phyloP scores from a whole-genome alignment of 2,113 vertebrate genomes.

The Protomyctophum bolini region DNA sequence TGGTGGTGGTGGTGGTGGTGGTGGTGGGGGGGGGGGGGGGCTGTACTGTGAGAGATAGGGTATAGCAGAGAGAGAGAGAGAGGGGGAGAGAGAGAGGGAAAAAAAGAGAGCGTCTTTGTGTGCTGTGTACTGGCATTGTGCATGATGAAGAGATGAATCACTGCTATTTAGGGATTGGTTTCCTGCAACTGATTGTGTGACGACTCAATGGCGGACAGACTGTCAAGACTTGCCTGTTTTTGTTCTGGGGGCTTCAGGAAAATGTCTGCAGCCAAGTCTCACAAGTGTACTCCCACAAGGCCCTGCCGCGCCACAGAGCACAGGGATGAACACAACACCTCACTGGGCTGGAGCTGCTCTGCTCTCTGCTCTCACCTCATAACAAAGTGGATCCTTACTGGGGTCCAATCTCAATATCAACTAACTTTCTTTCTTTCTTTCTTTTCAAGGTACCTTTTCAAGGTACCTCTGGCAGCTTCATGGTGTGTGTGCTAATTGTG shows the following conservation, averaged over 20 bases:
- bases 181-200: conserved; percentile 81
- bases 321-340: conserved; percentile 69
- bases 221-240: conserved; percentile 85
- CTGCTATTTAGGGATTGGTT: conserved; percentile 85
- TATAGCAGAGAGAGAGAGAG: conserved; percentile 38
- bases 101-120: conserved; percentile 76
- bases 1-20: conserved; percentile 1
- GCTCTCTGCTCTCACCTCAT: not conserved
- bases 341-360: conserved; percentile 16
- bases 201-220: conserved; percentile 77
- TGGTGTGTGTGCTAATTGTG: too few species aligned
- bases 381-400: not conserved
- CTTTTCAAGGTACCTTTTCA: too few species aligned
- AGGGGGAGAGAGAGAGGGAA: conserved; percentile 33
- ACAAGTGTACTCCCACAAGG: conserved; percentile 64
- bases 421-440: not conserved
- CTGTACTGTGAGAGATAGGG: conserved; percentile 53
- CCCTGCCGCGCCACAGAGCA: conserved; percentile 60
- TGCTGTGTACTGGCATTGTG: conserved; percentile 75
- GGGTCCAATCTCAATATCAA: too few species aligned
- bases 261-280: conserved; percentile 71
- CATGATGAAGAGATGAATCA: conserved; percentile 84
- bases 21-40: conserved; percentile 40
- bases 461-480: too few species aligned
- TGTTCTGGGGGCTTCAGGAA: conserved; percentile 74